phyloP scores from a whole-genome alignment of 2,888 invertebrate species.

The Mesoligia furuncula region DNA sequence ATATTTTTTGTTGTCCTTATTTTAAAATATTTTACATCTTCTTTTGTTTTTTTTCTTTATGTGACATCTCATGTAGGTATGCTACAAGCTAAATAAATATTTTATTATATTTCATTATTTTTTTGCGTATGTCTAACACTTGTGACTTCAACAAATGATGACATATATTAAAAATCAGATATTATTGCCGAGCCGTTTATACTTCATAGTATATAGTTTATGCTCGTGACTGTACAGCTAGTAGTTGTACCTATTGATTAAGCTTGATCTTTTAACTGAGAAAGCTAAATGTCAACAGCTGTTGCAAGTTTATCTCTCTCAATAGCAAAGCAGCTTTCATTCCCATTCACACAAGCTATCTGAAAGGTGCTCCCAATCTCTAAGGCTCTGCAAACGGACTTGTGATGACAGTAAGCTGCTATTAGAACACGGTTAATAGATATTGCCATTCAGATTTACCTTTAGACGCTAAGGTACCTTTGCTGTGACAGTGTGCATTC shows the following conservation, averaged over 20 bases:
- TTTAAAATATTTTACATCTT: no score
- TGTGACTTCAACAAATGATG: no score
- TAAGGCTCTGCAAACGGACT: slow-evolving; percentile 19
- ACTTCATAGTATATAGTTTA: no score
- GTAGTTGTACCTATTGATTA: background rate
- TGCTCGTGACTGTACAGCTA: background rate
- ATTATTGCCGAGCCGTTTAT: no score
- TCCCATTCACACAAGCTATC: background rate
- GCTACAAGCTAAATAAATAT: no score
- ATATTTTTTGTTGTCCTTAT: no score
- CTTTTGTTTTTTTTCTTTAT: no score
- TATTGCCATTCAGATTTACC: slow-evolving; percentile 46
- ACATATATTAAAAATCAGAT: no score
- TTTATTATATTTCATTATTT: no score
- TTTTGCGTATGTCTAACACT: no score
- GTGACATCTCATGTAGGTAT: no score
- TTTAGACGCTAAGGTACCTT: background rate
- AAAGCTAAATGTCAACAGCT: background rate
- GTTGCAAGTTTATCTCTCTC: background rate
- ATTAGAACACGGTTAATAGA: slow-evolving; percentile 33
- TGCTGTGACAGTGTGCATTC: background rate
- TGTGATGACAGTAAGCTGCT: background rate
- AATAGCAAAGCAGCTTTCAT: slow-evolving; percentile 12
- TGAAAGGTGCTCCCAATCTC: slow-evolving; percentile 14
- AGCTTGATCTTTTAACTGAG: background rate